These are phyloP conservation scores for Hyppa rectilinea DNA, from an alignment of 2,888 invertebrate species.

Conservation along the genomic window DNA sequence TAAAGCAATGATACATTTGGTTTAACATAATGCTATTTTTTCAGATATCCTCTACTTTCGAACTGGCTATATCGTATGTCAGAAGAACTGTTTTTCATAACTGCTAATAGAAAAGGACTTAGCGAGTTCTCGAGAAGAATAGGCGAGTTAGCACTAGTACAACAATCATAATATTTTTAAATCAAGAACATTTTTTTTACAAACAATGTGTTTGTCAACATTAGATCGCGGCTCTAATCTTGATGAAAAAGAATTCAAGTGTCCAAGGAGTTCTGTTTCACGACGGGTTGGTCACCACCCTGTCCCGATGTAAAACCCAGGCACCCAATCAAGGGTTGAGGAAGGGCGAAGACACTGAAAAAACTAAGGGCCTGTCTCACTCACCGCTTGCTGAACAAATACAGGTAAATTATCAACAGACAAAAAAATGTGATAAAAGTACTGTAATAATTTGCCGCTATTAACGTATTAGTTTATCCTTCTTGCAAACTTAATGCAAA, in stretches of 20 bases:
- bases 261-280: constrained; percentile 75
- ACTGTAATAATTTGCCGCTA: constrained; percentile 23
- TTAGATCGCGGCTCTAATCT: constrained; percentile 73
- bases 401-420: constrained; percentile 48
- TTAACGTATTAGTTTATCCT: not conserved
- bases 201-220: constrained; percentile 71
- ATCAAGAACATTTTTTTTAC: constrained; percentile 57
- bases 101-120: constrained; percentile 81
- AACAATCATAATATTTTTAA: constrained; percentile 66
- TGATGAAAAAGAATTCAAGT: constrained; percentile 74
- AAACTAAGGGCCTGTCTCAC: constrained; percentile 30
- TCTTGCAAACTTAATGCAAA: constrained; percentile 17
- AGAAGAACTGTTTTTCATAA: constrained; percentile 77
- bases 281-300: constrained; percentile 68
- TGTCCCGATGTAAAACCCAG: not conserved
- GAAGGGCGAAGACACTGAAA: constrained; percentile 21
- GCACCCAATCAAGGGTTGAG: constrained; percentile 1
- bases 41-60: constrained; percentile 76
- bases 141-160: constrained; percentile 79
- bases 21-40: constrained; percentile 29
- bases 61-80: constrained; percentile 78
- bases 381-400: constrained; percentile 18
- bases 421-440: constrained; percentile 16
- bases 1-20: not conserved
- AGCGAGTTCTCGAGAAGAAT: constrained; percentile 81